phyloP scores from a whole-genome alignment of 2,888 invertebrate species.

The Pemphredon lugubris region DNA sequence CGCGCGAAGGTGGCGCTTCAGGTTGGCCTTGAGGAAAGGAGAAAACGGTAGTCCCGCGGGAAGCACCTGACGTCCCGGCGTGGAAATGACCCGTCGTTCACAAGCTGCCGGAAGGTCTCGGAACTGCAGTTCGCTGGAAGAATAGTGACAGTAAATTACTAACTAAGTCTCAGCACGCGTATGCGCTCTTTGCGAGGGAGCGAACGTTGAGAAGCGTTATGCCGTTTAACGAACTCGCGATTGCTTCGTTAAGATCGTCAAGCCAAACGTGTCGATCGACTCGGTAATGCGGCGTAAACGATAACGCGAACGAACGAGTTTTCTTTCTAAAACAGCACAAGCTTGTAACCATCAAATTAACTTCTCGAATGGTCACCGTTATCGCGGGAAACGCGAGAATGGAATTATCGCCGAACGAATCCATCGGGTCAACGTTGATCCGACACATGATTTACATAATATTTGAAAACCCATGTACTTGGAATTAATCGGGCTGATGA shows the following conservation, averaged over 20 bases:
- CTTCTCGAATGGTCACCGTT: constrained; percentile 46
- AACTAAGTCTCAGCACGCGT: too few relatives aligned
- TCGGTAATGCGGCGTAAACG: not conserved
- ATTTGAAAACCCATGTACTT: not conserved
- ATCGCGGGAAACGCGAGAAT: constrained; percentile 46
- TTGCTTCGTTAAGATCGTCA: not conserved
- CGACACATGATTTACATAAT: constrained; percentile 24
- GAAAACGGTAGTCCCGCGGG: constrained; percentile 56
- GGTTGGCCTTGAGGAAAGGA: constrained; percentile 46
- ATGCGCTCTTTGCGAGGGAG: too few relatives aligned
- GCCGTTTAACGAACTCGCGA: too few relatives aligned
- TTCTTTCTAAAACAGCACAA: constrained; percentile 36
- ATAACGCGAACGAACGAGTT: constrained; percentile 39
- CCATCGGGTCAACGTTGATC: constrained; percentile 49
- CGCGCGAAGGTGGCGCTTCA: constrained; percentile 43
- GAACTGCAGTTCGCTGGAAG: constrained; percentile 26
- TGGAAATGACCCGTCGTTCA: constrained; percentile 74
- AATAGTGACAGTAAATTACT: constrained; percentile 29
- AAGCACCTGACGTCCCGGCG: constrained; percentile 64
- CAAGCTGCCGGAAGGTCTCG: constrained; percentile 59
- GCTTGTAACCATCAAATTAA: constrained; percentile 57
- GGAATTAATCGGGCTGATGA: not conserved
- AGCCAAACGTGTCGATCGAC: not conserved
- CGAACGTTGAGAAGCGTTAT: too few relatives aligned
- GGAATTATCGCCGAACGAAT: constrained; percentile 39